Percentiles rank a stretch among this genome's conserved stretches.
Evolutionary conservation across 2,888 invertebrate species (phyloP).

Genomic region (Mythimna albipuncta): DNA sequence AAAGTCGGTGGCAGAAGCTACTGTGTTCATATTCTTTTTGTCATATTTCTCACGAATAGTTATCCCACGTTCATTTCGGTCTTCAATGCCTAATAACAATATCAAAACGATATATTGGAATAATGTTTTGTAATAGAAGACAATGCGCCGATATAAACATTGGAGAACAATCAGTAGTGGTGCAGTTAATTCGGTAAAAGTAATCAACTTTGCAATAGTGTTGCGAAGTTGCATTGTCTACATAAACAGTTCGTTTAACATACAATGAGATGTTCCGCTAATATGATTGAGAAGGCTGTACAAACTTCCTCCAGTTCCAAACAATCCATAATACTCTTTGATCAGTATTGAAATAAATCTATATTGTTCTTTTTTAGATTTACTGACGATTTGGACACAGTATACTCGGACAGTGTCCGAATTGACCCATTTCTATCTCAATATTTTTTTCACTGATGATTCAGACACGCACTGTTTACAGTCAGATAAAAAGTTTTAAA

Average conservation of each 20-base stretch:
- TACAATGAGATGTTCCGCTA: constrained; percentile 78
- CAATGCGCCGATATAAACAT: constrained; percentile 13
- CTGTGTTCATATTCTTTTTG: constrained; percentile 13
- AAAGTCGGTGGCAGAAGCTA: not conserved
- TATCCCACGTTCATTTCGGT: not conserved
- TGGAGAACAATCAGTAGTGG: constrained; percentile 40
- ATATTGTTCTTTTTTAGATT: constrained; percentile 42
- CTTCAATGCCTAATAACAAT: not conserved
- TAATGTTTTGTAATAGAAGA: constrained; percentile 3
- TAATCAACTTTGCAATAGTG: constrained; percentile 60
- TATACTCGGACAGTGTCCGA: no score
- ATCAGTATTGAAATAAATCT: constrained; percentile 57
- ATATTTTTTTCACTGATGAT: no score
- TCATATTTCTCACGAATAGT: not conserved
- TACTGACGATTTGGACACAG: no score
- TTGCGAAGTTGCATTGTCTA: constrained; percentile 71
- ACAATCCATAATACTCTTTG: constrained; percentile 46
- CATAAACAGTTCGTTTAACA: constrained; percentile 77
- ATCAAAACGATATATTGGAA: not conserved
- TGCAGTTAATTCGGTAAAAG: constrained; percentile 70
- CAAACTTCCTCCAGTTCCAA: constrained; percentile 60
- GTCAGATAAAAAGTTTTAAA: no score
- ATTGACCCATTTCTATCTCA: no score
- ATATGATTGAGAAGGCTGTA: constrained; percentile 75
- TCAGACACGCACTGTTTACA: no score